Base-by-base conservation (phyloP, 2,113 vertebrate species). In the Asarcornis scutulata region DNA sequence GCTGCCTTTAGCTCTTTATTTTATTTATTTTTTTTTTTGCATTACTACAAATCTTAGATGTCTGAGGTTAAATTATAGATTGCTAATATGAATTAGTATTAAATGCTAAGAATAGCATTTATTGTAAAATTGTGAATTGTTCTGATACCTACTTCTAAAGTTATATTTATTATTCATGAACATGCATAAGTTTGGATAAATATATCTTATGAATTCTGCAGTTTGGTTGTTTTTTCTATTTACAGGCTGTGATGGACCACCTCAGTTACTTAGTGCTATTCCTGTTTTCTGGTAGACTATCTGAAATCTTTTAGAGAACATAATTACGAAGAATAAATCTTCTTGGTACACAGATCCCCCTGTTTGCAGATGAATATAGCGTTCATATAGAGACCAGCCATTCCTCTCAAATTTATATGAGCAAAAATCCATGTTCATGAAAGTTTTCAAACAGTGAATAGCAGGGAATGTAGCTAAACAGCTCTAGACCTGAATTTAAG, bases 311-410 rank as follows among this genome's bases (percentile, higher is more conserved):
- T 93, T 73, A 66, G 25, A 59, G 62, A 42, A 8, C 22, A 42
- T 59, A 73, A 93, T 96, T 93, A 55, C 44, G 74, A 79, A 78
- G 36, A 95, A 94, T 80, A 42, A 58, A 80, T 82, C 48, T 90
- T 4, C 48, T 90, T 4, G 4, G 27, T 73, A 72, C 20, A 82
- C 27, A 92, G 69, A 91, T 71, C 16, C 15, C 17, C 8, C 17
- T 75, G 79, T 88, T 93, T 94, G 31, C 62, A 72, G 88, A 62
- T 74, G 76, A 84, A 59, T 94, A 29, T 76, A 67, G 18, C 9
- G 50, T 92, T 92, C 38, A n/a, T 89, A 50, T 84, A 73, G 31
- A 91, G 2, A 91, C 21, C 63, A 91, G 18, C 14, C n/a, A 59
- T 82, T 96, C 67, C 84, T 67, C 48, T 76, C 40, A 66, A 89